These are phyloP conservation scores for Petrocephalus microphthalmus DNA, from an alignment of 2,113 vertebrate species.

Conservation along the genomic window DNA sequence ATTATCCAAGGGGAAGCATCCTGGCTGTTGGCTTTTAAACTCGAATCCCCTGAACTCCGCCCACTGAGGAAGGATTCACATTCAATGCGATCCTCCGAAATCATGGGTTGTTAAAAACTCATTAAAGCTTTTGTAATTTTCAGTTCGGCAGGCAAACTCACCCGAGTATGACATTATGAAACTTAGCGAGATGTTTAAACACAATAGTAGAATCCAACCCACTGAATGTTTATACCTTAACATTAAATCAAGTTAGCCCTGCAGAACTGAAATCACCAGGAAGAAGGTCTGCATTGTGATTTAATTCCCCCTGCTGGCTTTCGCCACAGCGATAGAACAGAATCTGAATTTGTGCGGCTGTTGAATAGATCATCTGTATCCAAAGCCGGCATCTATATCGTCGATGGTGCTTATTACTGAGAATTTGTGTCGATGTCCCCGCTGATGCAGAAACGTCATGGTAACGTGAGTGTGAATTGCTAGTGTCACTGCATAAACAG, in stretches of 20 bases:
- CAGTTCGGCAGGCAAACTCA: conserved; percentile 41
- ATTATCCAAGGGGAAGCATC: no score
- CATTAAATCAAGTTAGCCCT: background rate
- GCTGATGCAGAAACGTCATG: conserved; percentile 15
- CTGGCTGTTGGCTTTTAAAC: no score
- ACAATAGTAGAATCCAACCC: conserved; percentile 44
- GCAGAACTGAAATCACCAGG: conserved; percentile 44
- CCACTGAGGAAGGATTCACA: background rate
- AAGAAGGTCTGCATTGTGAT: conserved; percentile 54
- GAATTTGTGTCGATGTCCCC: conserved; percentile 43
- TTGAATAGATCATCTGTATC: conserved; percentile 41
- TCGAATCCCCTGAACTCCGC: background rate
- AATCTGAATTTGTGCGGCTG: conserved; percentile 54
- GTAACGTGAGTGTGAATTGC: conserved; percentile 26
- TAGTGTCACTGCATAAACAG: conserved; percentile 10
- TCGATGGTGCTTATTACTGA: conserved; percentile 46
- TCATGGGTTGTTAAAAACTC: conserved; percentile 23
- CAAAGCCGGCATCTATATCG: conserved; percentile 51
- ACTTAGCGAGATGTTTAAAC: conserved; percentile 56
- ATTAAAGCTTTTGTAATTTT: conserved; percentile 44
- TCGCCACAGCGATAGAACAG: conserved; percentile 46
- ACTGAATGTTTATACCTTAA: background rate
- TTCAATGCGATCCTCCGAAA: background rate
- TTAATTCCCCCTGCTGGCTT: conserved; percentile 54
- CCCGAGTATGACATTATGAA: conserved; percentile 52